These are phyloP conservation scores for Hedychridium roseum DNA, from an alignment of 2,888 invertebrate species.

Conservation along the genomic window DNA sequence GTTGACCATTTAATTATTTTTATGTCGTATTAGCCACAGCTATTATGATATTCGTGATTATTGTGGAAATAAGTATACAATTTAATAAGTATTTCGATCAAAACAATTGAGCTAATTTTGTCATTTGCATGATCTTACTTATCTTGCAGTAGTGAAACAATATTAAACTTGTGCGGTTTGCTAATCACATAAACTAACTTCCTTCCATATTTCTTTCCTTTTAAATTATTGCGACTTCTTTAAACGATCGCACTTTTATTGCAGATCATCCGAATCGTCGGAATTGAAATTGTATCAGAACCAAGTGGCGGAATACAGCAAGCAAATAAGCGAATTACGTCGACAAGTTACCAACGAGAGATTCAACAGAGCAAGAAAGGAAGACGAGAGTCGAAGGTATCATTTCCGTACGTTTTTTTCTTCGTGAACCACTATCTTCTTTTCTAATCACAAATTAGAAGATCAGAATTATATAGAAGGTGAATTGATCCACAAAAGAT, in stretches of 20 bases:
- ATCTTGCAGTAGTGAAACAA: not conserved
- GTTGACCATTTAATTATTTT: not conserved
- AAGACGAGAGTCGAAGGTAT: constrained; percentile 61
- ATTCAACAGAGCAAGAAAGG: constrained; percentile 63
- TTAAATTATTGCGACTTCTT: not conserved
- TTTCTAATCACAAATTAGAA: not conserved
- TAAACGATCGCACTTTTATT: not conserved
- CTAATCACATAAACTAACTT: no score
- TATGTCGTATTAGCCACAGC: not conserved
- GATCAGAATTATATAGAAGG: not conserved
- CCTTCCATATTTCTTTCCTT: not conserved
- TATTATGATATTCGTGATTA: not conserved
- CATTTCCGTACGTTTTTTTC: not conserved
- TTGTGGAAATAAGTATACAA: not conserved
- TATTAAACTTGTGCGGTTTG: not conserved
- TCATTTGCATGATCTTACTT: not conserved
- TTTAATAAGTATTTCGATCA: not conserved
- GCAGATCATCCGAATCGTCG: constrained; percentile 59
- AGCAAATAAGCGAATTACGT: constrained; percentile 66
- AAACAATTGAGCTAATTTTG: not conserved
- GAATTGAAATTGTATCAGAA: constrained; percentile 66
- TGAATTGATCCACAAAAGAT: not conserved
- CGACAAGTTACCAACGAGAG: constrained; percentile 67
- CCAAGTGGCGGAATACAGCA: constrained; percentile 67
- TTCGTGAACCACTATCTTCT: not conserved